A percentile compares a stretch with the other conserved stretches of the same genome.
These are phyloP conservation scores for Mellivora capensis DNA, from an alignment of 2,113 vertebrate genomes.

Conservation along the genomic window DNA sequence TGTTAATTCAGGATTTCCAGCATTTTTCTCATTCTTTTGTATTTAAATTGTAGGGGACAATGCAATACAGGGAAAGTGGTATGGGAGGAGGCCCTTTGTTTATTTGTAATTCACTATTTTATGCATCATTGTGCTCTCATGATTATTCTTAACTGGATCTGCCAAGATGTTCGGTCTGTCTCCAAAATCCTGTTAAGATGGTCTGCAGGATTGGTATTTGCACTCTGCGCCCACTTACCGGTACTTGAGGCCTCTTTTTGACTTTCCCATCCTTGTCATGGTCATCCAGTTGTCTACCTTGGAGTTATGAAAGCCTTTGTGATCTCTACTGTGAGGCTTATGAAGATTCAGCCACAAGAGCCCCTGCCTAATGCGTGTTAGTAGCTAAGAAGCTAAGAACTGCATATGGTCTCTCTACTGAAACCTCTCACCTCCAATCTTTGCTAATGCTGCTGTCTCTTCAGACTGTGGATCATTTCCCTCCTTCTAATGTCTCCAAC, in stretches of 20 bases:
- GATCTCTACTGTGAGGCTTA: neutral
- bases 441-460: neutral
- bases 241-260: neutral
- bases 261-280: neutral
- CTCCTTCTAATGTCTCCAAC: neutral
- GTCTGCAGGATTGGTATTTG: neutral
- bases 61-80: too few species aligned
- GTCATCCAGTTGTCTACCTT: neutral
- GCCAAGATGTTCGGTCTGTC: neutral
- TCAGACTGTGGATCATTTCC: neutral
- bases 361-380: neutral
- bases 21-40: neutral
- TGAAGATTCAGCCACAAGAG: neutral
- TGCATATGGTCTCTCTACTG: neutral
- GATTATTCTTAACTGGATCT: neutral
- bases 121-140: neutral
- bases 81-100: neutral
- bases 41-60: neutral
- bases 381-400: neutral
- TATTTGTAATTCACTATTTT: neutral
- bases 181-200: neutral
- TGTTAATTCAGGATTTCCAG: neutral
- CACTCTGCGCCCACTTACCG: neutral
- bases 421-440: neutral
- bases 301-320: neutral